phyloP scores from a whole-genome alignment of 2,888 invertebrate genomes.

The Volucella zonaria region DNA sequence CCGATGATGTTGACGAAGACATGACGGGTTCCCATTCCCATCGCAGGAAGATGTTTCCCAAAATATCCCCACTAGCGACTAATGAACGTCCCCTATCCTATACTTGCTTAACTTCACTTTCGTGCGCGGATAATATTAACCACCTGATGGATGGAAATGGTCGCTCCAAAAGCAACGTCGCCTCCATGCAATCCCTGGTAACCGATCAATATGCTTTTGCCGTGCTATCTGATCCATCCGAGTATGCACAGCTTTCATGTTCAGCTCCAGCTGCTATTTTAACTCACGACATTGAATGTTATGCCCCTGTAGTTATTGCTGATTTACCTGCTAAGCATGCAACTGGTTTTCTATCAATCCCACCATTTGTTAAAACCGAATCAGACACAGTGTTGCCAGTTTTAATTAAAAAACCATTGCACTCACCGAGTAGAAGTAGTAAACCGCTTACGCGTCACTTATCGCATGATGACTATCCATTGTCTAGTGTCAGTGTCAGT shows the following conservation, averaged over 20 bases:
- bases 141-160: slow-evolving; percentile 36
- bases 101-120: slow-evolving; percentile 76
- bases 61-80: slow-evolving; percentile 83
- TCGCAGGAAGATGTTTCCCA: slow-evolving; percentile 79
- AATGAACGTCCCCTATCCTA: slow-evolving; percentile 82
- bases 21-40: slow-evolving; percentile 41
- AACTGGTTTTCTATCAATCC: slow-evolving; percentile 36
- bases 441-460: slow-evolving; percentile 63
- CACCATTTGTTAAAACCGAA: slow-evolving; percentile 31
- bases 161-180: slow-evolving; percentile 57
- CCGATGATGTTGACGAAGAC: slow-evolving; percentile 45
- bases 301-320: slow-evolving; percentile 24
- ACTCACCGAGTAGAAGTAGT: neutral
- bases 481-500: slow-evolving; percentile 26
- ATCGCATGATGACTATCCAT: slow-evolving; percentile 59
- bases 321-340: slow-evolving; percentile 40
- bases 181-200: slow-evolving; percentile 56
- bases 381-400: slow-evolving; percentile 37
- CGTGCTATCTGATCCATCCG: slow-evolving; percentile 42
- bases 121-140: slow-evolving; percentile 55
- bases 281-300: slow-evolving; percentile 75
- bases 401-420: slow-evolving; percentile 13
- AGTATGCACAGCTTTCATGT: slow-evolving; percentile 78
- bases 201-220: slow-evolving; percentile 40
- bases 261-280: slow-evolving; percentile 79